These are phyloP conservation scores for Apogon talboti DNA, from an alignment of 2,797 vertebrate species.

Conservation along the genomic window DNA sequence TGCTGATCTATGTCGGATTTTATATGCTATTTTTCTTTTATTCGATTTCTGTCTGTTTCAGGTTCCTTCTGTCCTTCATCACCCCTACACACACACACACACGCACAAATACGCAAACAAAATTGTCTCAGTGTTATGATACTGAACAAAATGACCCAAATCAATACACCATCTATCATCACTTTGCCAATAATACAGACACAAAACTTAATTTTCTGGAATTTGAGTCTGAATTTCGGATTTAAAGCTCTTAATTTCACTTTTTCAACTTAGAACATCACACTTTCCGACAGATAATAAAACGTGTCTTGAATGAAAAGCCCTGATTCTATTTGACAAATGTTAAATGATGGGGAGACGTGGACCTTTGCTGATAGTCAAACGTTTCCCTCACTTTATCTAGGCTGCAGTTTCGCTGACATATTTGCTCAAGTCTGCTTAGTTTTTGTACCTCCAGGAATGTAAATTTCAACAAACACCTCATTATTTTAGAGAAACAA, in stretches of 20 bases:
- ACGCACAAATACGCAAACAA: neutral
- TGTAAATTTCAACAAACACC: constrained; percentile 36
- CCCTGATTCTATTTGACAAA: too few species aligned
- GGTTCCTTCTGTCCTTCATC: neutral
- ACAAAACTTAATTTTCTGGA: neutral
- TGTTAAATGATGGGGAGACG: too few species aligned
- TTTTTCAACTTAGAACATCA: neutral
- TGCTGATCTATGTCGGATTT: neutral
- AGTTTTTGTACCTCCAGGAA: constrained; percentile 38
- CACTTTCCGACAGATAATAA: neutral
- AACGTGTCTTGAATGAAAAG: neutral
- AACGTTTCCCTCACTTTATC: constrained; percentile 25
- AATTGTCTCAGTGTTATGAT: too few species aligned
- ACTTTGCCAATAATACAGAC: neutral
- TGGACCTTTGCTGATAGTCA: constrained; percentile 15
- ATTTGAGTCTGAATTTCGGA: constrained; percentile 20
- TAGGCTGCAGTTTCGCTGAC: constrained; percentile 11
- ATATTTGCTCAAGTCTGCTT: constrained; percentile 39
- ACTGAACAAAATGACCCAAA: too few species aligned
- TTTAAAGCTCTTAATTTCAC: constrained; percentile 12
- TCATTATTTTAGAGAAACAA: constrained; percentile 46
- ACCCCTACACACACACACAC: neutral
- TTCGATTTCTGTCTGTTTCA: neutral
- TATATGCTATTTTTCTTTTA: neutral
- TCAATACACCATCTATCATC: neutral